Conservation (phyloP, 2,888 invertebrate species). For the Spodoptera picta region DNA sequence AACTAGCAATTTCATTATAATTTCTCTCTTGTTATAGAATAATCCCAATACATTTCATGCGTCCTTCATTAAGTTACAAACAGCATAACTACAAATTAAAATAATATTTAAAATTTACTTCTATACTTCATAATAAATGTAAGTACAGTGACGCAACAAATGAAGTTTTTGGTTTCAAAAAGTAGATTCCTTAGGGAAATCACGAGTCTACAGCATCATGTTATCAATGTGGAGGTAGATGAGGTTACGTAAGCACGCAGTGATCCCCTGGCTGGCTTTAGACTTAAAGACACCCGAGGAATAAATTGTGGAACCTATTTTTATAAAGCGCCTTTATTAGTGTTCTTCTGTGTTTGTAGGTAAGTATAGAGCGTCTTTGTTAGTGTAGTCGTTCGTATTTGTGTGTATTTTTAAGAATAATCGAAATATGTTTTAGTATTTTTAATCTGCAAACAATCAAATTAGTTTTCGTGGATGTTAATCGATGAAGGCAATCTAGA, state of each 20-base stretch:
- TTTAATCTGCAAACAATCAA: too few relatives aligned
- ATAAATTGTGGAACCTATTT: conserved; percentile 32
- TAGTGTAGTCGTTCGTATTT: too few relatives aligned
- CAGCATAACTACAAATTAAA: neutral
- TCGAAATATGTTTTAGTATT: too few relatives aligned
- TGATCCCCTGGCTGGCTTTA: conserved; percentile 39
- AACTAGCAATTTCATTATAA: too few relatives aligned
- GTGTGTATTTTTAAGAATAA: too few relatives aligned
- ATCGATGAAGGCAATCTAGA: too few relatives aligned
- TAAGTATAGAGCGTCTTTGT: neutral
- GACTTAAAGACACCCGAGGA: conserved; percentile 29
- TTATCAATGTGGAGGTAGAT: conserved; percentile 48
- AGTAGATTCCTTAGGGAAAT: conserved; percentile 42
- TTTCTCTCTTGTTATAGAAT: too few relatives aligned
- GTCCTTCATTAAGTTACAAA: too few relatives aligned
- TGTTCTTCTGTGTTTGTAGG: neutral
- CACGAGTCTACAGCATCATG: conserved; percentile 33
- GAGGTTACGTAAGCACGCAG: conserved; percentile 25
- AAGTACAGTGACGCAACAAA: conserved; percentile 27
- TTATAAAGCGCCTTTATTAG: conserved; percentile 3
- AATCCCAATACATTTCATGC: too few relatives aligned
- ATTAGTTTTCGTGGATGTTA: too few relatives aligned
- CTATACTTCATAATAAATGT: conserved; percentile 35
- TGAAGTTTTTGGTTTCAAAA: conserved; percentile 41
- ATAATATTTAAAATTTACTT: conserved; percentile 22